These are phyloP conservation scores for Piprites chloris DNA, from an alignment of 2,113 vertebrate genomes.

Conservation along the genomic window DNA sequence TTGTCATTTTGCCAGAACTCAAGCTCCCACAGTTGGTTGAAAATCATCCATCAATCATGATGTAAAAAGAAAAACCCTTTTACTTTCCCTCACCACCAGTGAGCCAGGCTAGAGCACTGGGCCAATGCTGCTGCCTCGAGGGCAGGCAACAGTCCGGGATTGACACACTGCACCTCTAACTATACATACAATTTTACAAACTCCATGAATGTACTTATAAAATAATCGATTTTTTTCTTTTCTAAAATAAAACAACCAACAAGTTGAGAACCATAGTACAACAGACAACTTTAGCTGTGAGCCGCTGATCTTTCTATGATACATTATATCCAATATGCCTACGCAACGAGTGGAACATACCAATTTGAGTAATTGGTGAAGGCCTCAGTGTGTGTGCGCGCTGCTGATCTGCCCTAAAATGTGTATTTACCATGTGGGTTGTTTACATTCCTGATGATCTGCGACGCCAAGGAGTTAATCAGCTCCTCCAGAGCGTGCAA, in stretches of 20 bases:
- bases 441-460: constrained; percentile 56
- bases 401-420: background rate
- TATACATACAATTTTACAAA: background rate
- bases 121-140: accelerated
- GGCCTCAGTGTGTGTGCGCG: background rate
- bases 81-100: background rate
- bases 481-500: background rate
- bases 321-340: accelerated
- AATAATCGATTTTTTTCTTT: background rate
- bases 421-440: background rate
- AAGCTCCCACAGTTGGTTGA: background rate
- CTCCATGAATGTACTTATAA: background rate
- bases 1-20: background rate
- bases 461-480: background rate
- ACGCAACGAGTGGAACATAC: background rate
- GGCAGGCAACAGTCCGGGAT: background rate
- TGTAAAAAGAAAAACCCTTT: background rate
- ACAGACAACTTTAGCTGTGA: constrained; percentile 17
- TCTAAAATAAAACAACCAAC: background rate
- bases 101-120: background rate
- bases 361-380: constrained; percentile 42
- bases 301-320: background rate
- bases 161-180: background rate
- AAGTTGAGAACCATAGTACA: background rate
- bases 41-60: background rate